Percentiles rank a stretch among this genome's conserved stretches.
These are phyloP conservation scores for Chironomus tepperi DNA, from an alignment of 1,140 invertebrate species.

Conservation along the genomic window DNA sequence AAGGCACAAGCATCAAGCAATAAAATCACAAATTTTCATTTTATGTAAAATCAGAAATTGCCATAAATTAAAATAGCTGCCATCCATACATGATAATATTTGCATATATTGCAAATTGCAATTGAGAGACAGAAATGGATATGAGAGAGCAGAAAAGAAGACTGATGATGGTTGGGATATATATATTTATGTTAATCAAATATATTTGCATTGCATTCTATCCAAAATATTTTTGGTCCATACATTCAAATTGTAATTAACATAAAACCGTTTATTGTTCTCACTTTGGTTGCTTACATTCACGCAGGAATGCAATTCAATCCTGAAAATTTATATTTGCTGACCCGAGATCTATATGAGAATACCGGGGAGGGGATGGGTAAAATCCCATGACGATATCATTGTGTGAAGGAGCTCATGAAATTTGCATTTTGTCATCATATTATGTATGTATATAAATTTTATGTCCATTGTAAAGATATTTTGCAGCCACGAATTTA, in stretches of 20 bases:
- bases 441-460: background rate
- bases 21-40: too few species aligned
- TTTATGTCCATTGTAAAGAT: background rate
- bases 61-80: background rate
- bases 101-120: background rate
- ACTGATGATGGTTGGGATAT: background rate
- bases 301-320: background rate
- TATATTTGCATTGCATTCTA: constrained; percentile 6
- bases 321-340: background rate
- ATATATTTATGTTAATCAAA: constrained; percentile 3
- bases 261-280: constrained; percentile 13
- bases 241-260: constrained; percentile 11
- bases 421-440: background rate
- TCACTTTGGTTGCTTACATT: constrained; percentile 1
- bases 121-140: background rate
- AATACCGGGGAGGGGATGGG: background rate
- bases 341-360: background rate
- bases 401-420: background rate
- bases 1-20: too few species aligned
- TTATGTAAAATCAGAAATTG: background rate
- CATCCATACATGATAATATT: constrained; percentile 8
- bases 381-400: background rate
- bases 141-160: background rate
- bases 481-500: background rate
- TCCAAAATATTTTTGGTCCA: background rate